Conservation (phyloP, 2,888 invertebrate genomes). For the Tachystola acroxantha region DNA sequence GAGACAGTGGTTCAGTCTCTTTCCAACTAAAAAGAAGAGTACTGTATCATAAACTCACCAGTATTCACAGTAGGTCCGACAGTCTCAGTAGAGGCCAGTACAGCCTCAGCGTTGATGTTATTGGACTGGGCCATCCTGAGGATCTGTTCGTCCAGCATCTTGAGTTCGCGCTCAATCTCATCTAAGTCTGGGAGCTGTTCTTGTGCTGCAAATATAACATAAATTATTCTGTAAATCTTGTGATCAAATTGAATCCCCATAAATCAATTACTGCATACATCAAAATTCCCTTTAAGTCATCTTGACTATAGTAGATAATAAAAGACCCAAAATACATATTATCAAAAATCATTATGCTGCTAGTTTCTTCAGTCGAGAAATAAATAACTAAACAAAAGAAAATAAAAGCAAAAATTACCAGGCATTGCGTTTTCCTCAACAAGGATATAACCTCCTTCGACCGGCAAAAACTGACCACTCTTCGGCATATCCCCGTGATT, state of each 20-base stretch:
- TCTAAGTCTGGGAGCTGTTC: conserved; percentile 62
- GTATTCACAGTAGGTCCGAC: conserved; percentile 21
- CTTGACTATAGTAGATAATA: too few species aligned
- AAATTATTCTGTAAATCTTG: too few species aligned
- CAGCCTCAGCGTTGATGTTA: conserved; percentile 53
- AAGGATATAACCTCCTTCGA: conserved; percentile 63
- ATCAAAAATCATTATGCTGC: too few species aligned
- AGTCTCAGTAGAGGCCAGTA: conserved; percentile 54
- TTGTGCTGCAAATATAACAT: conserved; percentile 37
- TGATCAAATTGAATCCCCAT: too few species aligned
- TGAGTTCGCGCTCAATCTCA: conserved; percentile 62
- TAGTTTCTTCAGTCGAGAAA: too few species aligned
- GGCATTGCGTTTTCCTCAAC: conserved; percentile 50
- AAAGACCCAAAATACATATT: too few species aligned
- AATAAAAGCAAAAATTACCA: too few species aligned
- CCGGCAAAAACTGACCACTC: conserved; percentile 50
- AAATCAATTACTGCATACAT: too few species aligned
- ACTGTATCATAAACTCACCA: conserved; percentile 30
- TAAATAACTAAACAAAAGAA: too few species aligned
- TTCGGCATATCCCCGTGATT: conserved; percentile 39
- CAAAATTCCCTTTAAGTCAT: too few species aligned
- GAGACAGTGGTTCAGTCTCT: too few species aligned
- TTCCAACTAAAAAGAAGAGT: too few species aligned
- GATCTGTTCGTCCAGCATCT: conserved; percentile 68
- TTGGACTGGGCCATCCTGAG: conserved; percentile 58